Evolutionary conservation across 2,888 invertebrate species (phyloP), one percentile per base, ranked within the genome.

Genomic region (Pantelozetes paolii): DNA sequence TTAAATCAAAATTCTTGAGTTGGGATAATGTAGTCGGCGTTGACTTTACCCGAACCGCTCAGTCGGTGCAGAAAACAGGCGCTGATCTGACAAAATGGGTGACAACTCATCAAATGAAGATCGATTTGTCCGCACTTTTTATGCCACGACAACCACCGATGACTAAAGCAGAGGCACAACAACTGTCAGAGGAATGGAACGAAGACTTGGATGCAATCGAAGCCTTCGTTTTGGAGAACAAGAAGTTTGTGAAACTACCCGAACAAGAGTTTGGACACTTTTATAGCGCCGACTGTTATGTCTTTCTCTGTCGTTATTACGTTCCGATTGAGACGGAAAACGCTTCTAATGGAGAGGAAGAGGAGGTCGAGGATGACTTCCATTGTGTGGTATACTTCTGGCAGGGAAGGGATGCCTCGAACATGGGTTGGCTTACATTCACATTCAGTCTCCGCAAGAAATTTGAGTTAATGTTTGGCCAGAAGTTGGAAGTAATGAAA

Each of bases 1-100:
- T 99, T 84, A 97, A 98, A 83, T 91, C 92, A 0, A 97, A 98
- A 84, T 99, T 99, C 84, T 84, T 88, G 67, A 96, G 94, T 11
- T 99, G 99, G 99, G 97, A 99, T 82, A 98, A 99, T 83, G 95
- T 99, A 23, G 94, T 99, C 79, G 96, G 95, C 0, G 98, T 98
- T 9, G 99, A 99, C 85, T 99, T 95, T 83, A 99, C 99, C 0
- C 88, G 98, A 77, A 98, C 98, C 0, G 97, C 97, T 0, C 96
- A 95, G 82, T 97, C 97, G 0, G 97, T 99, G 0, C 91, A 91
- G 50, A 89, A 94, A 80, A 94, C 98, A 20, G 99, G 99, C 18
- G 96, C 95, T 0, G 96, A 99, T 85, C 86, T 99, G 76, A 92
- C 89, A 85, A 85, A 79, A 79, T 84, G 78, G 86, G 86, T 80